Base-by-base conservation (phyloP, 2,113 vertebrate species). In the Herpetotheres cachinnans region DNA sequence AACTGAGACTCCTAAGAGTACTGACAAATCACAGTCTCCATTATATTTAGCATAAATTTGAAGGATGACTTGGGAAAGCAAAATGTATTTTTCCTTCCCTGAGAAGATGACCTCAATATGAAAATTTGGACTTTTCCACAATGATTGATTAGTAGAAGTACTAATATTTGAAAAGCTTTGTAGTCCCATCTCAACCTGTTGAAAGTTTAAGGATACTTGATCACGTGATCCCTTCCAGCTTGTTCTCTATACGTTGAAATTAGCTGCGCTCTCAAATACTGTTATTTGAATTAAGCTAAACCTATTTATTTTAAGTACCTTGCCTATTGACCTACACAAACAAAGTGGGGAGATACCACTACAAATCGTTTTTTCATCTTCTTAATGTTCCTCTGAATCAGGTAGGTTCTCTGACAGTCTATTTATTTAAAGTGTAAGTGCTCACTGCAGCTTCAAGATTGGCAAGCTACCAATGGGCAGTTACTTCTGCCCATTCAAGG, bases 201-300 rank as follows among this genome's bases (percentile, higher is more conserved):
- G 21, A 79, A 76, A 66, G 4, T 29, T 55, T 73, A 82, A 76
- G 22, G 6, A 30, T 32, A 69, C 9, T 38, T 61, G 30, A 88
- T 70, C 36, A 93, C 30, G 82, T 93, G 58, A 76, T 82, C 54
- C 95, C 42, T 87, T 96, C 58, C 81, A 95, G 72, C 7, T 55
- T 14, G 86, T 69, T 38, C 47, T 93, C 38, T 94, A 67, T 67
- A 84, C 5, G 16, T 17, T 63, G 82, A 97, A 97, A 97, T 96
- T 63, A 93, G 49, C 47, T 93, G 36, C 76, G 94, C 96, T 52
- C 67, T 95, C 76, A 82, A 96, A 91, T 97, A 94, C 78, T 74
- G 52, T 36, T 90, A 59, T 91, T 92, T 95, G 71, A 97, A 78
- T 95, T 85, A 97, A 92, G 59, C 71, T 96, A 93, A 95, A 96